Percentiles rank a stretch among this genome's conserved stretches.
Conservation (phyloP, 2,113 vertebrate genomes). For the Bubalus kerabau region DNA sequence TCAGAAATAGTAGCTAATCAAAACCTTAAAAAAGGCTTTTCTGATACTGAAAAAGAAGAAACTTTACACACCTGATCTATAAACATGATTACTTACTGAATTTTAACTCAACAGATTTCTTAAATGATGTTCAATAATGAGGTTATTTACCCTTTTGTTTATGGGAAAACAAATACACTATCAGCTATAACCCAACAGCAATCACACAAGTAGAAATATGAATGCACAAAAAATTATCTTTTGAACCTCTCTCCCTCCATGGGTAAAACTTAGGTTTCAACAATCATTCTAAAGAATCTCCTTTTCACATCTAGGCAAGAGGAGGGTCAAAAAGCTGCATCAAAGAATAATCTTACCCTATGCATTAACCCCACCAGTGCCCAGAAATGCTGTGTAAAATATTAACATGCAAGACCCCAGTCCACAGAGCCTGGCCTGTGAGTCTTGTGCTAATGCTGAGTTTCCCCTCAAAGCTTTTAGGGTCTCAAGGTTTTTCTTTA, state of each 20-base stretch:
- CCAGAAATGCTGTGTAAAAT: not conserved
- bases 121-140: slow-evolving; percentile 26
- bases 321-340: not conserved
- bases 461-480: not conserved
- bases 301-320: not conserved
- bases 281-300: not conserved
- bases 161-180: not conserved
- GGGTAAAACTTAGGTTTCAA: not conserved
- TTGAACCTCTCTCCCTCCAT: not conserved
- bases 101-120: slow-evolving; percentile 10
- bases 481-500: not conserved
- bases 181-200: not conserved
- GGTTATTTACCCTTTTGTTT: not conserved
- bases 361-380: not conserved
- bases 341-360: not conserved
- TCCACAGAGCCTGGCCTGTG: not conserved
- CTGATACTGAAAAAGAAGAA: not conserved
- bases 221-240: not conserved
- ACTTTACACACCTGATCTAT: not conserved
- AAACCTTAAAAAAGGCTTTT: not conserved
- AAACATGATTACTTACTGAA: slow-evolving; percentile 28
- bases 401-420: not conserved
- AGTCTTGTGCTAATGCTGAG: not conserved
- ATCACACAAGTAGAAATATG: not conserved
- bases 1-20: not conserved